Conservation (phyloP, 2,888 invertebrate genomes). For the Perizoma flavofasciatum region DNA sequence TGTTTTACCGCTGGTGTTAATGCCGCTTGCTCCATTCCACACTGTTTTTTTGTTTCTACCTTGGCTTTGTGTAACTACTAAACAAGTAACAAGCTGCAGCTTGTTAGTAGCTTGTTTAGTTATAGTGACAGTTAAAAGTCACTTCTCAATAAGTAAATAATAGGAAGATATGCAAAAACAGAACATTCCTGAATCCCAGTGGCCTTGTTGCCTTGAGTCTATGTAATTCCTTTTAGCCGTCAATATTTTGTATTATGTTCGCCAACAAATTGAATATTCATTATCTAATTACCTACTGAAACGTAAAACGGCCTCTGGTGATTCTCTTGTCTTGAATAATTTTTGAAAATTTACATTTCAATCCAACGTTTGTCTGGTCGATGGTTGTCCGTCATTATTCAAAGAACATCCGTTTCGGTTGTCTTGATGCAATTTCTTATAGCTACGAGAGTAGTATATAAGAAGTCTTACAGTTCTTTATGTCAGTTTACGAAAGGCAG, state of each 20-base stretch:
- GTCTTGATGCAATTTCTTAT: slow-evolving; percentile 35
- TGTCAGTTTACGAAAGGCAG: slow-evolving; percentile 32
- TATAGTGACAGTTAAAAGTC: too few species aligned
- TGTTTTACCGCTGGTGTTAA: too few species aligned
- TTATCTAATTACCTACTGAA: slow-evolving; percentile 24
- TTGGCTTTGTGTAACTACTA: too few species aligned
- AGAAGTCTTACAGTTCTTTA: slow-evolving; percentile 22
- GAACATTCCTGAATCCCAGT: too few species aligned
- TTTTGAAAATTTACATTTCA: slow-evolving; percentile 38
- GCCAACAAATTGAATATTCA: slow-evolving; percentile 45
- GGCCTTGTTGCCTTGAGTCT: background rate
- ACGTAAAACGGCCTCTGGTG: slow-evolving; percentile 34
- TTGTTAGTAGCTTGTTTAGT: too few species aligned
- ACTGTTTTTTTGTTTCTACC: too few species aligned
- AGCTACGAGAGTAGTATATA: slow-evolving; percentile 33
- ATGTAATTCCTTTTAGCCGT: slow-evolving; percentile 16
- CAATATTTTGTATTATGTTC: slow-evolving; percentile 25
- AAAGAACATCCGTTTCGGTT: slow-evolving; percentile 31
- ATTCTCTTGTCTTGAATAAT: slow-evolving; percentile 36
- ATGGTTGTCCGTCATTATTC: slow-evolving; percentile 18
- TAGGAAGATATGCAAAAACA: too few species aligned
- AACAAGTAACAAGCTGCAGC: too few species aligned
- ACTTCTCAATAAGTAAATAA: too few species aligned
- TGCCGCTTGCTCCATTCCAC: too few species aligned
- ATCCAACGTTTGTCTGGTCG: slow-evolving; percentile 28